Evolutionary conservation across 2,888 invertebrate species (phyloP), one percentile per base, ranked within the genome.

Genomic region (Chaetoderma sp.): DNA sequence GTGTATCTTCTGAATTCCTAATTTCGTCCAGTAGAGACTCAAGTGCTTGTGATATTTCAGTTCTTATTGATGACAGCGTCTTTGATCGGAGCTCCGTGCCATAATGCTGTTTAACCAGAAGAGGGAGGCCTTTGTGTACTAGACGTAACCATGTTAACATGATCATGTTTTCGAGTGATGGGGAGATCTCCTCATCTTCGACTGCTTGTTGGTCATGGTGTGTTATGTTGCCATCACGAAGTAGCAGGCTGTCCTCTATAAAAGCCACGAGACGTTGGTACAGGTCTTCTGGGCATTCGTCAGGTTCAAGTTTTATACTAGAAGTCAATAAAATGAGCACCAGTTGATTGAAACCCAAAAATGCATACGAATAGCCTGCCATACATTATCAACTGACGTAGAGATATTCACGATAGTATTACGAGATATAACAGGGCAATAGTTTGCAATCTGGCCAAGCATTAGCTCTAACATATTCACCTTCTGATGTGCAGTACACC

Each of bases 361-460:
- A 52, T 70, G 70, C 2, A 54, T 52, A 6, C 70, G 32, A 18
- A 71, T 71, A 18, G 50, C 50, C 32, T 70, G 72, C 67, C 70
- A 70, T 4, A 70, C 59, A 42, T 30, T 42, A 23, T 49, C 18
- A 4, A 72, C 16, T 13, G 65, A 67, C 0, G 70, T 70, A 1
- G 70, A 67, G 27, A 64, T 68, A 54, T 67, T 64, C 0, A 69
- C 64, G 16, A 69, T 71, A 1, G 69, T 67, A 32, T 62, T 64
- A 6, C 71, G 10, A 1, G 62, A 63, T 25, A 66, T 63, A 8
- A 66, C 25, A 10, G 62, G 67, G 30, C 68, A 71, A 45, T 61
- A 72, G 36, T 73, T 73, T 0, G 68, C 70, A 23, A 69, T 64
- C 42, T 71, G 70, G 2, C 70, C 70, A 10, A 70, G 57, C 71